Evolutionary conservation across 2,113 vertebrate species (phyloP), one percentile per base, ranked within the genome.

Genomic region (Gobius niger): DNA sequence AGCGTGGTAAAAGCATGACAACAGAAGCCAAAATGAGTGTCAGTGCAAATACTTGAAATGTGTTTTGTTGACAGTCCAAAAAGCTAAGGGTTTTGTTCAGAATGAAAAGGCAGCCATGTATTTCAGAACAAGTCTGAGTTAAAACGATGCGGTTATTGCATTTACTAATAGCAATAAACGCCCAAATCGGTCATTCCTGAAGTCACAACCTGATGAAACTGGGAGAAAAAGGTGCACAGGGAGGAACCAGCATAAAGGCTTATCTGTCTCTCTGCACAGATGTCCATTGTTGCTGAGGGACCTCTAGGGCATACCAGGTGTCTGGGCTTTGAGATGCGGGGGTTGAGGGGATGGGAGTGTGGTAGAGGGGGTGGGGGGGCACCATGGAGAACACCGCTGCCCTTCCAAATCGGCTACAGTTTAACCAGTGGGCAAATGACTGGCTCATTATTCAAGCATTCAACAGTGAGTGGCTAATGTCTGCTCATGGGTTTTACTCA

Each of bases 281-380:
- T 77, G 70, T 67, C 73, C 85, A 90, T 90, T 91, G 87, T 91
- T 86, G 76, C 63, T 67, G 61, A 44, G 70, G 52, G 81, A 83
- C 78, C 85, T 83, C 70, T 52, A 66, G 82, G 87, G 83, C 79
- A 84, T 79, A 86, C 89, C 90, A 88, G 90, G 88, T 91, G 86
- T 85, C 83, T 82, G 76, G 84, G 82, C 76, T 78, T 77, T 73
- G 73, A 70, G 82, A 70, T 41, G 73, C 47, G 59, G 76, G 82
- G 79, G 68, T 72, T 72, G 72, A 71, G 70, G 47, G 24, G 24
- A 34, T 34, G 24, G 24, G 24, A 34, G 24, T 34, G 24, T 34
- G 24, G 24, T 1, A 18, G 44, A 0, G 12, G 15, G 40, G 53
- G 12, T 4, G 24, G 49, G 47, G 63, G 47, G 51, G 65, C n/a